Percentiles rank a stretch among this genome's conserved stretches.
These are phyloP conservation scores for Lycodopsis pacificus DNA, from an alignment of 2,797 vertebrate species.

Conservation along the genomic window DNA sequence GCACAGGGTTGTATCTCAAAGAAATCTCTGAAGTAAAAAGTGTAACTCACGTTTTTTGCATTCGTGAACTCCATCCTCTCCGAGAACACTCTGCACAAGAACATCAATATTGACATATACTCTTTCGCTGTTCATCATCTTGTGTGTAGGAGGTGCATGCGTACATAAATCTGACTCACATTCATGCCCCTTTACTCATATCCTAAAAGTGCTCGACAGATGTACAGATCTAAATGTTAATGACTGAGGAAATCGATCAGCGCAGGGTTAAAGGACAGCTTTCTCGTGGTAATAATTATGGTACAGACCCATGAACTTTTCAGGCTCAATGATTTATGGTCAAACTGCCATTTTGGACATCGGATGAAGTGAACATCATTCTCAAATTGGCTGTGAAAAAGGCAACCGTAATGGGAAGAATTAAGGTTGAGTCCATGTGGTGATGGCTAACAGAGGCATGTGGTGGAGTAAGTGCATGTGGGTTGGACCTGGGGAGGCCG, in stretches of 20 bases:
- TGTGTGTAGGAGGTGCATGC: not conserved
- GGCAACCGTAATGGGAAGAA: constrained; percentile 51
- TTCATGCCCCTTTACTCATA: constrained; percentile 25
- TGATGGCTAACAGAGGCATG: constrained; percentile 48
- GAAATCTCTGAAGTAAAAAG: not conserved
- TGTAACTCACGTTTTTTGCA: not conserved
- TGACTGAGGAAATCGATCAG: constrained; percentile 61
- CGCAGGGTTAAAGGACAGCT: constrained; percentile 51
- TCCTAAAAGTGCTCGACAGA: constrained; percentile 38
- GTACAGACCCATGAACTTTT: constrained; percentile 26
- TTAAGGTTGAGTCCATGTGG: constrained; percentile 56
- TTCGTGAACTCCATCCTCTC: not conserved
- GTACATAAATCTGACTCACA: constrained; percentile 22
- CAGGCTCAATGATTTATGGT: constrained; percentile 17
- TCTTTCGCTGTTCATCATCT: constrained; percentile 9
- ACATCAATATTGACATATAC: constrained; percentile 7
- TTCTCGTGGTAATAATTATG: constrained; percentile 54
- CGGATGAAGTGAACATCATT: constrained; percentile 40
- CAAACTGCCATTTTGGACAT: constrained; percentile 42
- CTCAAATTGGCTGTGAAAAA: constrained; percentile 62
- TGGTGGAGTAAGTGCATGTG: constrained; percentile 60
- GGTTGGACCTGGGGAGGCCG: constrained; percentile 38
- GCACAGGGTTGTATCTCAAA: not conserved
- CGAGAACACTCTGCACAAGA: not conserved
- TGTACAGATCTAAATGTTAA: constrained; percentile 56